Evolutionary conservation across 2,797 vertebrate species (phyloP).

Genomic region (Phoebastria nigripes): DNA sequence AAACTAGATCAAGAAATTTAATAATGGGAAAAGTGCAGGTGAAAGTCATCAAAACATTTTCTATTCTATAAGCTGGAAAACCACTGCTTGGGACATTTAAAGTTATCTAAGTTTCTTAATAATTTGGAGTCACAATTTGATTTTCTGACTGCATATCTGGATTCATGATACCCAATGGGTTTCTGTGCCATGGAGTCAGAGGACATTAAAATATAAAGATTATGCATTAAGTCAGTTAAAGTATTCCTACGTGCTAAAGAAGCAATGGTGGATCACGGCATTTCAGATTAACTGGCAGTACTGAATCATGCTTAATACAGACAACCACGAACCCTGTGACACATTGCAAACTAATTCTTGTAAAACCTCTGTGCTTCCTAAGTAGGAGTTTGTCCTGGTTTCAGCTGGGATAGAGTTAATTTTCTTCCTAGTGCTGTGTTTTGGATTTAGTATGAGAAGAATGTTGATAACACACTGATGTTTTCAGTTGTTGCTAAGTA

Average conservation of each 20-base stretch:
- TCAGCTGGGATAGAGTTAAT: too few relatives aligned
- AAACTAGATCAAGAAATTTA: background rate
- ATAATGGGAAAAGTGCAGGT: background rate
- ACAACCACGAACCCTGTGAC: background rate
- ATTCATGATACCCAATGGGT: background rate
- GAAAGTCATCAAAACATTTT: background rate
- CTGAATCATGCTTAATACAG: background rate
- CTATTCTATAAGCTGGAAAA: background rate
- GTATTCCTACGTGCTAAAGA: background rate
- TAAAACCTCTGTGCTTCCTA: background rate
- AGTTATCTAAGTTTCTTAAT: background rate
- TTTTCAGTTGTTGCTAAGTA: too few relatives aligned
- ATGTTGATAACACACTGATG: too few relatives aligned
- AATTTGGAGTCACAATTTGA: background rate
- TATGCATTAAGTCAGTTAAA: background rate
- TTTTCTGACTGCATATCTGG: background rate
- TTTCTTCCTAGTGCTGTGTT: too few relatives aligned
- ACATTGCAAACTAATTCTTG: background rate
- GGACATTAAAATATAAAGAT: background rate
- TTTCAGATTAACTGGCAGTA: background rate
- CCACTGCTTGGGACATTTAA: background rate
- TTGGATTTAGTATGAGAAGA: too few relatives aligned
- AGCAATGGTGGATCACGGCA: rapidly evolving
- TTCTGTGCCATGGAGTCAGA: background rate
- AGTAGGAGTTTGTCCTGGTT: background rate